phyloP scores from a whole-genome alignment of 1,140 invertebrate genomes.

The Doryteuthis pealeii region DNA sequence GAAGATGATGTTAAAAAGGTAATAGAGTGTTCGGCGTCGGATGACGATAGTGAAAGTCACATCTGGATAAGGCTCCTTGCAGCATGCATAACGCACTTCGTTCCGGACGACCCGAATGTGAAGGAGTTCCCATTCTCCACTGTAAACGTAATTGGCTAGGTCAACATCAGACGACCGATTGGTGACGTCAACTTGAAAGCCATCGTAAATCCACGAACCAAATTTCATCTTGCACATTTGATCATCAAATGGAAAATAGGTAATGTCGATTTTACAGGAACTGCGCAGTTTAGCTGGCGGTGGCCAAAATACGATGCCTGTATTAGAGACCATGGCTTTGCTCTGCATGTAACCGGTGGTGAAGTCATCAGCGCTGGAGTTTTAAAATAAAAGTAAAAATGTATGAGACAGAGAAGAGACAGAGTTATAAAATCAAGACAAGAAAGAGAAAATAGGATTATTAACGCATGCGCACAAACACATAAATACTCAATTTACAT shows the following conservation, averaged over 20 bases:
- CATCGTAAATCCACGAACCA: slow-evolving; percentile 64
- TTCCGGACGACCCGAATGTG: slow-evolving; percentile 62
- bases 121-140: slow-evolving; percentile 66
- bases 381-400: neutral
- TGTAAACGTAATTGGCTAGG: slow-evolving; percentile 65
- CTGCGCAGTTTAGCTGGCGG: slow-evolving; percentile 62
- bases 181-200: slow-evolving; percentile 61
- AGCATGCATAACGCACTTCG: slow-evolving; percentile 64
- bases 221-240: slow-evolving; percentile 53
- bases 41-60: slow-evolving; percentile 75
- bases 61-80: slow-evolving; percentile 65
- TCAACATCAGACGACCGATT: slow-evolving; percentile 63
- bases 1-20: slow-evolving; percentile 67
- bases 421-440: neutral
- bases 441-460: too few relatives aligned
- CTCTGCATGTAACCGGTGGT: slow-evolving; percentile 64
- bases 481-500: too few relatives aligned
- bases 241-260: slow-evolving; percentile 51
- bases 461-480: too few relatives aligned
- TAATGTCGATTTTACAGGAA: slow-evolving; percentile 51
- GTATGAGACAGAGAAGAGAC: neutral
- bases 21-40: slow-evolving; percentile 92
- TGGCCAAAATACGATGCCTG: slow-evolving; percentile 65
- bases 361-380: slow-evolving; percentile 64
- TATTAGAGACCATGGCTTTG: slow-evolving; percentile 61